Conservation (phyloP, 2,888 invertebrate species). For the Thereva unica region DNA sequence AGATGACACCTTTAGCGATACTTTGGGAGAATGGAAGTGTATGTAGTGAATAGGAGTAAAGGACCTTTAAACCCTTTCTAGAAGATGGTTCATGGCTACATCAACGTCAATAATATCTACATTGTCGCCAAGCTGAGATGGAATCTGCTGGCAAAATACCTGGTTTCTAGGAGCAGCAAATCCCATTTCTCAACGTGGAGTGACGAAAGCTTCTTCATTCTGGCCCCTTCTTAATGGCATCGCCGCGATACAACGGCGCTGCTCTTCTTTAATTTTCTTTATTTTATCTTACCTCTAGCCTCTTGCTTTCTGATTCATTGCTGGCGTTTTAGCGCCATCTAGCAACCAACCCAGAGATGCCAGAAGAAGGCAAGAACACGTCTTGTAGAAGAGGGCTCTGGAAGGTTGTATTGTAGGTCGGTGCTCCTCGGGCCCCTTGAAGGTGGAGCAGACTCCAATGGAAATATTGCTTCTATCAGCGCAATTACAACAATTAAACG, state of each 20-base stretch:
- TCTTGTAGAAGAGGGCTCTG: no score
- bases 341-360: no score
- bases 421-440: no score
- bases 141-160: constrained; percentile 1
- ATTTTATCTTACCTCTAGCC: neutral
- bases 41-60: no score
- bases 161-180: neutral
- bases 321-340: no score
- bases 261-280: neutral
- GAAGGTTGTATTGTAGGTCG: no score
- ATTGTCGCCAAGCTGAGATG: constrained; percentile 17
- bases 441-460: neutral
- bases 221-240: neutral
- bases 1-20: neutral
- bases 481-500: neutral
- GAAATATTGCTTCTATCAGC: no score
- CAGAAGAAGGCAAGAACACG: no score
- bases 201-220: constrained; percentile 3
- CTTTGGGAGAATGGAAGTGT: no score
- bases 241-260: neutral
- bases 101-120: constrained; percentile 10
- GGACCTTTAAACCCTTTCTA: no score
- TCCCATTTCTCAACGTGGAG: neutral
- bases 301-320: no score
- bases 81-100: neutral